Base-by-base conservation (phyloP, 1,140 invertebrate genomes). In the Oscheius sp. region DNA sequence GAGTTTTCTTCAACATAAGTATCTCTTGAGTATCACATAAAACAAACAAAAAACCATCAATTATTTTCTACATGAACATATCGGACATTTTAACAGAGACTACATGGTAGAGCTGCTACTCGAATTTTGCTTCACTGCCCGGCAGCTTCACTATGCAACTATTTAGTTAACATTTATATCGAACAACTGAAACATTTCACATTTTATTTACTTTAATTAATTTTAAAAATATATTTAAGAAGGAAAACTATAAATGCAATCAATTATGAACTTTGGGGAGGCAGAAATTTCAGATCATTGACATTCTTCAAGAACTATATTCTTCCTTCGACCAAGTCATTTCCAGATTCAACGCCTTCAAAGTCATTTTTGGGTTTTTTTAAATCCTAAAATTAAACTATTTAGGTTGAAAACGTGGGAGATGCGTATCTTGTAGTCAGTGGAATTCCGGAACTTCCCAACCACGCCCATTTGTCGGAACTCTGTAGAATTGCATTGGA, bases 341-440 rank as follows among this genome's bases (percentile, higher is more conserved):
- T 55, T 55, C 49, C 23, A 4, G 23, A 7, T 55, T 13, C 23
- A 7, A 55, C 4, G 15, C 15, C 23, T 55, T 55, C 49, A 55
- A 55, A 26, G 49, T 55, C 7, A 13, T 15, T 13, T 13, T 23
- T 7, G 4, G 4, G 28, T 7, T 55, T 55, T 55, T 23, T 55
- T 55, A 4, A 55, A 55, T n/a, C n/a, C n/a, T n/a, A n/a, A n/a
- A n/a, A n/a, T n/a, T n/a, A 68, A 55, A 42, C 35, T 31, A 49
- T 64, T 46, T 49, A 73, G 46, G 62, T 73, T 2, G 70, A 73
- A 58, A 73, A 73, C 34, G 70, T 73, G 2, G 70, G 70, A 65
- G 70, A 73, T 58, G 70, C 70, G 1, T 73, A 73, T 28, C 49
- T 73, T 36, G 46, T 73, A 18, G 62, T 65, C 29, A 64, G 61